phyloP scores from a whole-genome alignment of 2,888 invertebrate species.

The Ectobius pallidus region DNA sequence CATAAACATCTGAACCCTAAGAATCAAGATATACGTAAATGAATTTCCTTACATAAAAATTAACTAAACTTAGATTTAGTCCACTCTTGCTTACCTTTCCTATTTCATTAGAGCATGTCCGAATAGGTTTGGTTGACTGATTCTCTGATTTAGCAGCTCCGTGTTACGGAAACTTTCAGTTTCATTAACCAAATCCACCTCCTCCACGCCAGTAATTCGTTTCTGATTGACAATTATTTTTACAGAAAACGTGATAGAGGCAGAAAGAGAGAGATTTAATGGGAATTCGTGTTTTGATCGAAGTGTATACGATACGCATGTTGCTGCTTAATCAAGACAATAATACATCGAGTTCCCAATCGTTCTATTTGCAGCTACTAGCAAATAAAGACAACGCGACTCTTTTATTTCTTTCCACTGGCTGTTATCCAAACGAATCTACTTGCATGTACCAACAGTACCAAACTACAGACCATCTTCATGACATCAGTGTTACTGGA shows the following conservation, averaged over 20 bases:
- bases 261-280: constrained; percentile 19
- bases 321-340: constrained; percentile 8
- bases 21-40: too few species aligned
- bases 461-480: too few species aligned
- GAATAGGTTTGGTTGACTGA: background rate
- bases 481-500: too few species aligned
- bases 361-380: background rate
- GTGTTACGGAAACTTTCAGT: constrained; percentile 15
- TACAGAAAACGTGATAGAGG: constrained; percentile 21
- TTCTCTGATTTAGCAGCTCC: constrained; percentile 13
- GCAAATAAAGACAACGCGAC: background rate
- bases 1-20: too few species aligned
- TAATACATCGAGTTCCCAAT: background rate
- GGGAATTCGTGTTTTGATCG: constrained; percentile 3
- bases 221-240: constrained; percentile 30
- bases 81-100: background rate
- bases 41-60: too few species aligned
- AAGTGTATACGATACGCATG: constrained; percentile 5
- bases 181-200: constrained; percentile 23
- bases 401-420: background rate
- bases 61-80: too few species aligned
- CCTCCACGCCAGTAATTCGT: constrained; percentile 5
- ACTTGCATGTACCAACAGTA: too few species aligned
- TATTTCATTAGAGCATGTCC: constrained; percentile 4
- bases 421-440: too few species aligned